Evolutionary conservation across 1,140 invertebrate species (phyloP), one percentile per base, ranked within the genome.

Genomic region (Neodiprion pinetum): DNA sequence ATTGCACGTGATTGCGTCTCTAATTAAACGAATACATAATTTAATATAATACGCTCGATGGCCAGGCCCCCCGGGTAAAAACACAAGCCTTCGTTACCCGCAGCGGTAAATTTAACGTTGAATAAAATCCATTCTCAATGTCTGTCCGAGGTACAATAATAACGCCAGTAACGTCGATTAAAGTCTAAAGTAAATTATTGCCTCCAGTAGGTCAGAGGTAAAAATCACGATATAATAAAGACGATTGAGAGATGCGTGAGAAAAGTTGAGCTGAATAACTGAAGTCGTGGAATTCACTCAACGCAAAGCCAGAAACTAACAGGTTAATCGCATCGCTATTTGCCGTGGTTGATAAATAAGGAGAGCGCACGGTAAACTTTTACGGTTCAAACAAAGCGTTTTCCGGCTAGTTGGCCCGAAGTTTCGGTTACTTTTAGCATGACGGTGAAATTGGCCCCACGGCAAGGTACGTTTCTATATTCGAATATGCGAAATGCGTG

Each of bases 81-180:
- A 67, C 70, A 53, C 17, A 40, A 5, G 28, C 28, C 28, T 67
- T 53, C 21, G 17, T 17, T 67, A 70, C 28, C 67, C 71, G 49
- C 47, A 28, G n/a, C 28, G 61, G 70, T 40, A 81, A 74, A 78
- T 80, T 53, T 53, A 14, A 78, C 74, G 48, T 73, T 73, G 70
- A 67, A 75, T 75, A 70, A 73, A 72, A 75, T 74, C 28, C 28
- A 71, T 71, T 47, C 14, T 48, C 10, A 17, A 61, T 11, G 4
- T 14, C 53, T 61, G n/a, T 17, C 53, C n/a, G 53, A 40, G 2
- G 28, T 40, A 40, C 28, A 40, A 40, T 40, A 40, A 40, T 40
- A 40, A 40, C 28, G 28, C 28, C 28, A 40, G 28, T 40, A 40
- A 40, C 28, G 2, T 40, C 28, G 5, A 40, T 40, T 40, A 40